Base-by-base conservation (phyloP, 2,888 invertebrate species). In the Cecidostiba fungosa region DNA sequence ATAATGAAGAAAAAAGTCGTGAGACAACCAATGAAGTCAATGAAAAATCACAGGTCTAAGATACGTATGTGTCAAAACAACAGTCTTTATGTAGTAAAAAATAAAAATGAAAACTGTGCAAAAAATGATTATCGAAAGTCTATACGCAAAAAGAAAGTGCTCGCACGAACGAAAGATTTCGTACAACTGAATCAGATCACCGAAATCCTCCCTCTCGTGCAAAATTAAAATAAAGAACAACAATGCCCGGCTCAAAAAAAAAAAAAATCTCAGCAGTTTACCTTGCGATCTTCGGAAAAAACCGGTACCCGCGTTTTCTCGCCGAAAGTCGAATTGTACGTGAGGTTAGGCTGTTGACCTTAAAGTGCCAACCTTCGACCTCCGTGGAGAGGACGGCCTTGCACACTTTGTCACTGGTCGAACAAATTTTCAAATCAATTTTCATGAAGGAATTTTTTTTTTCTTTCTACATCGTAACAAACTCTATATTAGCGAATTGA, bases 321-420 rank as follows among this genome's bases (percentile, higher is more conserved):
- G 92, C 92, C 90, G 92, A 92, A 90, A 92, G 92, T 90, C 92
- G 92, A 91, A 92, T 91, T 89, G 92, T 92, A 90, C 92, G 92
- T 54, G 86, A 91, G 89, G 90, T 91, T 90, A 92, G 91, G 90
- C 92, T 92, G 92, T 92, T 91, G 91, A 92, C 92, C 90, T 92
- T 92, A 91, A 92, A 92, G 89, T 92, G 92, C 92, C 92, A 92
- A 89, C 90, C 91, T 90, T 92, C 92, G 89, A 92, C 91, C 90
- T 92, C 92, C 90, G 92, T 92, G 90, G 92, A 91, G 89, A 92
- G 91, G 90, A 92, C 92, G 90, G 92, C 92, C 90, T 92, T 91
- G 90, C 92, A 92, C 90, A 92, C 90, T 92, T 91, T 92, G 90
- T 92, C 92, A 89, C 92, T 92, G 92, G 90, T 62, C 47, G 62